Evolutionary conservation across 2,113 vertebrate species (phyloP).

Genomic region (Lepus americanus): DNA sequence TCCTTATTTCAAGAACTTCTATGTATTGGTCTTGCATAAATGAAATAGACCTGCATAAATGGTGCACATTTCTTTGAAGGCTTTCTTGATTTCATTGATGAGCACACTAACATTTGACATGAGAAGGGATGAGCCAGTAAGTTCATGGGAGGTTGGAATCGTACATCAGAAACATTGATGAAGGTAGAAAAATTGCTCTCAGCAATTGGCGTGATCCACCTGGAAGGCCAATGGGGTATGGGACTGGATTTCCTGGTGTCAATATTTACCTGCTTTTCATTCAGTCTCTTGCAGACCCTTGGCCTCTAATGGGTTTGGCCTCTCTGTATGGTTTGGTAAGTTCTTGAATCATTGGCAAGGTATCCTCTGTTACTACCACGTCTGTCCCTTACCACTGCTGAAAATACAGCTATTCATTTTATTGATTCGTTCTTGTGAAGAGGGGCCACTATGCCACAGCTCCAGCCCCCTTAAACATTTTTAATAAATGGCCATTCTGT

Average conservation of each 20-base stretch:
- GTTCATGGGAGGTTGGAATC: neutral
- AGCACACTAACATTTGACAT: neutral
- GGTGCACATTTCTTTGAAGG: neutral
- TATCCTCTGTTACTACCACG: neutral
- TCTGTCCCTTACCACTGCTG: neutral
- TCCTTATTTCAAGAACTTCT: conserved; percentile 3
- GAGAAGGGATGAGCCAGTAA: neutral
- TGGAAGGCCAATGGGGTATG: neutral
- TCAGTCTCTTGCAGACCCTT: neutral
- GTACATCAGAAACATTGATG: neutral
- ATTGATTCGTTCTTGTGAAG: neutral
- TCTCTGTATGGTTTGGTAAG: neutral
- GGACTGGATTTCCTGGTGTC: neutral
- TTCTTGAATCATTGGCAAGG: neutral
- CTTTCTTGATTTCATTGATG: neutral
- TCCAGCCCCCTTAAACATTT: neutral
- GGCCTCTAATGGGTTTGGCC: neutral
- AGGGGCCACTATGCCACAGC: neutral
- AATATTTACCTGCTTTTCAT: neutral
- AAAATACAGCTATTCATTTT: conserved; percentile 14
- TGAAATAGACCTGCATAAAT: neutral
- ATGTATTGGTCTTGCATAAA: neutral
- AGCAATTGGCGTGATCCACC: accelerated
- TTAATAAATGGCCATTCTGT: neutral
- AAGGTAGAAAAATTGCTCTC: neutral